Percentiles rank a stretch among this genome's conserved stretches.
These are phyloP conservation scores for Callorhinus ursinus DNA, from an alignment of 2,113 vertebrate species.

Conservation along the genomic window DNA sequence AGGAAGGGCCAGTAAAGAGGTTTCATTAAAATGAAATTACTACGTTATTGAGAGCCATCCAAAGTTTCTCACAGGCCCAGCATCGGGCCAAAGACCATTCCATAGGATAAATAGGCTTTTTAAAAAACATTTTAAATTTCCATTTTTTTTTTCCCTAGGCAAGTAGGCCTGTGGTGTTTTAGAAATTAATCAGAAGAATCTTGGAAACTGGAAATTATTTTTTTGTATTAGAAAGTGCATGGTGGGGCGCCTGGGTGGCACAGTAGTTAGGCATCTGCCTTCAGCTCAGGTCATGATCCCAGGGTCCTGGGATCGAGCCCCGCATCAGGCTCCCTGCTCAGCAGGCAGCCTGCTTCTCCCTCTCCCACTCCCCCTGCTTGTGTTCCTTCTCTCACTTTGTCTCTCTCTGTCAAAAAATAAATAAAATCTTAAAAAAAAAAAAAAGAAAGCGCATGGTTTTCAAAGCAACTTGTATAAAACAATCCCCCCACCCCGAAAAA, in stretches of 20 bases:
- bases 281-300: too few relatives aligned
- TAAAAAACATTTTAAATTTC: background rate
- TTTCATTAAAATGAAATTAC: background rate
- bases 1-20: background rate
- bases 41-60: fast-evolving
- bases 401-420: too few relatives aligned
- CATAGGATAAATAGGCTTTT: fast-evolving
- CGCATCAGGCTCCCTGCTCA: too few relatives aligned
- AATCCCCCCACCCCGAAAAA: background rate
- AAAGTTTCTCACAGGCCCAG: background rate
- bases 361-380: too few relatives aligned
- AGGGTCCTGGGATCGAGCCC: too few relatives aligned
- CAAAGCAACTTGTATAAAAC: background rate
- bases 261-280: too few relatives aligned
- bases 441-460: background rate
- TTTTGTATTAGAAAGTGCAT: background rate
- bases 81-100: background rate
- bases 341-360: too few relatives aligned
- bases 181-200: background rate
- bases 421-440: too few relatives aligned
- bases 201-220: background rate
- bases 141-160: fast-evolving
- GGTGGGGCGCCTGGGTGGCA: background rate
- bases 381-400: too few relatives aligned
- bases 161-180: background rate